phyloP scores from a whole-genome alignment of 2,888 invertebrate genomes.

The Cepaea hortensis region DNA sequence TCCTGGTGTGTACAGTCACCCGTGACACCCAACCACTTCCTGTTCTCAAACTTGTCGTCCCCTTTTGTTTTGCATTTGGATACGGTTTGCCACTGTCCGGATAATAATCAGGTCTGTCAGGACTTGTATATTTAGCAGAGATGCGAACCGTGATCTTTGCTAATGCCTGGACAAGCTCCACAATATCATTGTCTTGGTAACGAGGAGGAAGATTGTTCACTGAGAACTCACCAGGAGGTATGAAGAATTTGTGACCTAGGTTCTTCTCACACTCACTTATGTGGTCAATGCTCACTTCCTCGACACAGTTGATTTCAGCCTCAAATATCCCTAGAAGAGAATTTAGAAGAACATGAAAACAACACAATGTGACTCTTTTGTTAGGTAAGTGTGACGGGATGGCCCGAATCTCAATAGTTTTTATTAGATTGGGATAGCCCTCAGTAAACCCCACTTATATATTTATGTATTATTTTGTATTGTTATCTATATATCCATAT shows the following conservation, averaged over 20 bases:
- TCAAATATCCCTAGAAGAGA: constrained; percentile 5
- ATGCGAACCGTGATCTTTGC: not conserved
- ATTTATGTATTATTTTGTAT: too few relatives aligned
- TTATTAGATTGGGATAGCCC: too few relatives aligned
- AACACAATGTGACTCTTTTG: too few relatives aligned
- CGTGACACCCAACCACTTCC: not conserved
- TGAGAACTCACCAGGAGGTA: not conserved
- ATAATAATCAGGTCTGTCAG: not conserved
- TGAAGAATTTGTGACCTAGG: not conserved
- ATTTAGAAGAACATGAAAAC: too few relatives aligned
- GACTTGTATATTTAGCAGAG: not conserved
- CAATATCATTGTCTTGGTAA: not conserved
- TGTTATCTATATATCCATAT: too few relatives aligned
- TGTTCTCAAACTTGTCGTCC: not conserved
- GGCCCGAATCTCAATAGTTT: too few relatives aligned
- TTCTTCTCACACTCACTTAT: not conserved
- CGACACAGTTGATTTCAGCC: not conserved
- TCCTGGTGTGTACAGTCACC: not conserved
- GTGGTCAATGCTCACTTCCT: not conserved
- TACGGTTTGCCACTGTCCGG: too few relatives aligned
- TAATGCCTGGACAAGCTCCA: not conserved
- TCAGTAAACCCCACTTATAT: too few relatives aligned
- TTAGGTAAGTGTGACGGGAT: too few relatives aligned
- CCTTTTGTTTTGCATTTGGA: not conserved
- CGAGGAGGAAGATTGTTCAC: not conserved